These are phyloP conservation scores for Motacilla tschutschensis DNA, from an alignment of 2,113 vertebrate genomes.

Conservation along the genomic window DNA sequence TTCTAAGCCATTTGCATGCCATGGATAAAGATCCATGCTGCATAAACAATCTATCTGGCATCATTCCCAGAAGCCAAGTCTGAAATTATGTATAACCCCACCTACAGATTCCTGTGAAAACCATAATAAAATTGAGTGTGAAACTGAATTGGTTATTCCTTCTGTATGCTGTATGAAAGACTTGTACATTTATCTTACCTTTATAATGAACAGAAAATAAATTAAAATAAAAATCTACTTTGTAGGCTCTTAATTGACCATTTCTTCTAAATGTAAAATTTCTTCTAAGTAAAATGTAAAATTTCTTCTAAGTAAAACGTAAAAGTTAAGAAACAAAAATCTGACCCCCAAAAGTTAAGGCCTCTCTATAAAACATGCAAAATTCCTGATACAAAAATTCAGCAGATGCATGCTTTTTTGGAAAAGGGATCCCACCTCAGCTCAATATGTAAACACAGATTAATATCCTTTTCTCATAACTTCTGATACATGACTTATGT, in stretches of 20 bases:
- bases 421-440: neutral
- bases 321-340: constrained; percentile 22
- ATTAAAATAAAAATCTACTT: constrained; percentile 16
- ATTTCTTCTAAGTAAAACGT: neutral
- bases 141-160: constrained; percentile 12
- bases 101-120: constrained; percentile 20
- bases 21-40: constrained; percentile 42
- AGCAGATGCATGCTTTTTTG: fast-evolving
- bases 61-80: constrained; percentile 19
- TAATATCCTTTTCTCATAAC: neutral
- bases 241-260: neutral
- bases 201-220: constrained; percentile 49
- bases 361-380: neutral
- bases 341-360: neutral
- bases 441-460: neutral
- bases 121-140: constrained; percentile 37
- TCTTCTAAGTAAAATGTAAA: neutral
- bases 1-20: constrained; percentile 29
- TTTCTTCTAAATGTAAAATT: neutral
- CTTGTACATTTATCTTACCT: neutral
- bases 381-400: neutral
- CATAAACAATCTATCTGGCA: constrained; percentile 55
- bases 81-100: constrained; percentile 10
- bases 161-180: constrained; percentile 6
- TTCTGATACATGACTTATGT: neutral